Evolutionary conservation across 2,113 vertebrate species (phyloP), one percentile per base, ranked within the genome.

Genomic region (Ageneiosus marmoratus): DNA sequence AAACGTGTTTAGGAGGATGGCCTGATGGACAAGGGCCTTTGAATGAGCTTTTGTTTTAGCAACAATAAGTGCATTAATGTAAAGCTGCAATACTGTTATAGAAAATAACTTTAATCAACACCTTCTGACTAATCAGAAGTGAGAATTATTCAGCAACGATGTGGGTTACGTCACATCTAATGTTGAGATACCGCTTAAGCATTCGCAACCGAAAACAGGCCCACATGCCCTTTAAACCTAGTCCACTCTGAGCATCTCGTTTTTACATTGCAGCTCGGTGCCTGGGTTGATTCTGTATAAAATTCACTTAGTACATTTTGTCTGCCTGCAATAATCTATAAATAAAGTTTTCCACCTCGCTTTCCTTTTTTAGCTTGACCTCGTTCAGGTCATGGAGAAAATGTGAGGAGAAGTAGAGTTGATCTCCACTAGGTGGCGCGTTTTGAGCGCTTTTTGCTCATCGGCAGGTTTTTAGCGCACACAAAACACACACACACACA

Each of bases 371-470:
- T 20, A 6, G 12, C 27, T 29, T 51, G 46, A 50, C 44, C 72
- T 74, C 7, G 3, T 50, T 73, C 46, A 15, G n/a, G 58, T 79
- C 37, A 60, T 4, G 7, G 27, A 79, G 58, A 50, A 32, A 13
- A 18, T 20, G 1, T 29, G 44, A 20, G 41, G 41, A 20, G 44
- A 12, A 32, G n/a, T 12, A 32, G 44, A 22, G 27, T 15, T 37
- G 41, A 16, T 83, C n/a, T 85, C 92, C 92, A 92, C 88, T 82
- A 93, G 92, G 78, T 89, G 91, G 92, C 92, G 89, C 85, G 60
- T 89, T 86, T 84, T 83, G 84, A 88, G 84, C 87, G 76, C 48
- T 62, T 78, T 69, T 67, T 15, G 53, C 20, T 67, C 62, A 69
- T 5, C 24, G 44, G 18, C 16, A 13, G 29, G 4, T 27, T 62